phyloP scores from a whole-genome alignment of 64 coral and sea anemone genomes.

The Pocillopora verrucosa region DNA sequence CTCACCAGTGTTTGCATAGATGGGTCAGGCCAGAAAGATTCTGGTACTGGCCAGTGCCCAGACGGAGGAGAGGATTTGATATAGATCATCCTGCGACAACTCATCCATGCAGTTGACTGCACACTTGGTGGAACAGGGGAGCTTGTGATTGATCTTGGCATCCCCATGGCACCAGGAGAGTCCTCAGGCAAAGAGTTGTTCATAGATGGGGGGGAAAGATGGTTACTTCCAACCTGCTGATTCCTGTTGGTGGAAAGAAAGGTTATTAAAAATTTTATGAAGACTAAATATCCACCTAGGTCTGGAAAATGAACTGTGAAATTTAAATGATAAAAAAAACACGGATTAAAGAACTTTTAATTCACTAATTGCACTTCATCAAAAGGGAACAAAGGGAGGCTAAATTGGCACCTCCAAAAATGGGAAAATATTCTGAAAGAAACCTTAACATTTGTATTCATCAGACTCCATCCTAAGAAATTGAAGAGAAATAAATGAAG shows the following conservation, averaged over 20 bases:
- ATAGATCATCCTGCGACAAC: conserved; percentile 93
- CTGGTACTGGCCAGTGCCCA: conserved; percentile 96
- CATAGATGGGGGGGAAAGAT: not conserved
- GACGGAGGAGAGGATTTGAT: conserved; percentile 81
- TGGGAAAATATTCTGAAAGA: no score
- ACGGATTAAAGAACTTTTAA: no score
- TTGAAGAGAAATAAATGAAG: no score
- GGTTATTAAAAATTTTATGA: not conserved
- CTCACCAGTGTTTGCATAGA: conserved; percentile 79
- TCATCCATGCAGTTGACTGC: conserved; percentile 84
- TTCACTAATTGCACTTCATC: no score
- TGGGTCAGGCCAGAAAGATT: conserved; percentile 92
- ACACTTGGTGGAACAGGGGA: conserved; percentile 75
- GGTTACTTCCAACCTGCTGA: conserved; percentile 31
- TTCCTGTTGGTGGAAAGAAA: not conserved
- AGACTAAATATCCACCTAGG: no score
- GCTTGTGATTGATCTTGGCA: conserved; percentile 81
- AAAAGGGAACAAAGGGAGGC: no score
- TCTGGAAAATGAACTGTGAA: no score
- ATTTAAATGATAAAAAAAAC: not conserved
- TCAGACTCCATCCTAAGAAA: no score
- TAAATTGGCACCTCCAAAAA: no score
- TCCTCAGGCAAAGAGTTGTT: conserved; percentile 54
- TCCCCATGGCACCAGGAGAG: conserved; percentile 45
- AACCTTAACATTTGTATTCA: no score